Percentiles rank a stretch among this genome's conserved stretches.
Evolutionary conservation across 2,888 invertebrate species (phyloP).

Genomic region (Ectemnius lituratus): DNA sequence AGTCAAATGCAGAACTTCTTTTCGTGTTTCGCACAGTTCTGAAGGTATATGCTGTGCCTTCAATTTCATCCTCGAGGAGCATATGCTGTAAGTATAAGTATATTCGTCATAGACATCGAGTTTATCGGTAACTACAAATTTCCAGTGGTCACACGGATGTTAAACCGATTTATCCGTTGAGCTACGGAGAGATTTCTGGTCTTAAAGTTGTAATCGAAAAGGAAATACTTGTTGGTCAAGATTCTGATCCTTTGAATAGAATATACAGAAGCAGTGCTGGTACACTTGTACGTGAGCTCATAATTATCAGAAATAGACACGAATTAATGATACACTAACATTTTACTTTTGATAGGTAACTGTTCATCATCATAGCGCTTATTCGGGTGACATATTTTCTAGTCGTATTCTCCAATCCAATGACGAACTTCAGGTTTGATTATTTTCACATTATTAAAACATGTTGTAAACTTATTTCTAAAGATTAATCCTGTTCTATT

Average conservation of each 20-base stretch:
- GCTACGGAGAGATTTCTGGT: slow-evolving; percentile 46
- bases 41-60: slow-evolving; percentile 76
- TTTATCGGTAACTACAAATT: neutral
- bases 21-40: slow-evolving; percentile 64
- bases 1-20: slow-evolving; percentile 66
- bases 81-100: neutral
- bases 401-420: slow-evolving; percentile 39
- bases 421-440: slow-evolving; percentile 46
- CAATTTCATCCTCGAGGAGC: slow-evolving; percentile 66
- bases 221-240: slow-evolving; percentile 20
- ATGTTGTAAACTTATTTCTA: neutral
- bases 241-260: neutral
- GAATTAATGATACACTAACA: neutral
- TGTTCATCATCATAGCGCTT: slow-evolving; percentile 66
- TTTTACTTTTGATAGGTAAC: slow-evolving; percentile 57
- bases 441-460: neutral
- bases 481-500: neutral
- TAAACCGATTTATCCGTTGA: slow-evolving; percentile 5
- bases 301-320: neutral
- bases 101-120: too few species aligned
- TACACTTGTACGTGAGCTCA: slow-evolving; percentile 34
- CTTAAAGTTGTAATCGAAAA: slow-evolving; percentile 41
- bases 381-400: slow-evolving; percentile 51
- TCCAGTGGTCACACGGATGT: neutral
- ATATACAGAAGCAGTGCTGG: slow-evolving; percentile 37